A percentile compares a stretch with the other conserved stretches of the same genome.
These are phyloP conservation scores for Heteronetta atricapilla DNA, from an alignment of 2,113 vertebrate species.

Conservation along the genomic window DNA sequence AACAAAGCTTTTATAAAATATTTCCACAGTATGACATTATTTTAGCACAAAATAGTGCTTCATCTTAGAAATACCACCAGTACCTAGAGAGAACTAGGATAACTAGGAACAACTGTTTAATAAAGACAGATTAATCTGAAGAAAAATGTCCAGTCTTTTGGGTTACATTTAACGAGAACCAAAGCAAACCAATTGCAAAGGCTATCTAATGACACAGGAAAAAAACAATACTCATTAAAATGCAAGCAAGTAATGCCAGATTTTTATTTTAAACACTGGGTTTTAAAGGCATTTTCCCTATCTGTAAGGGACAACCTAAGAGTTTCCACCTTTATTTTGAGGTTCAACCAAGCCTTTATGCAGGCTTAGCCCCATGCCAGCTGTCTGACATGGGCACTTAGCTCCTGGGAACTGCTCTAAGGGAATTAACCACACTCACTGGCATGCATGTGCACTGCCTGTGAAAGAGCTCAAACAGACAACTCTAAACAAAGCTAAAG, in stretches of 20 bases:
- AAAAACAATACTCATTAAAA: not conserved
- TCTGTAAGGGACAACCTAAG: accelerated
- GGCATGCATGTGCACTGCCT: not conserved
- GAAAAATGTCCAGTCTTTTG: not conserved
- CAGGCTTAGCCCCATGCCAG: not conserved
- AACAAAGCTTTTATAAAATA: not conserved
- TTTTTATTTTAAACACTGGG: not conserved
- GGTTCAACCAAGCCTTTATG: not conserved
- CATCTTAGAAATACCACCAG: not conserved
- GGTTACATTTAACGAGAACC: not conserved
- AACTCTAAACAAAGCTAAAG: not conserved
- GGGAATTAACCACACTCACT: not conserved
- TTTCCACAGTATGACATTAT: not conserved
- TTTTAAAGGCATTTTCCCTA: not conserved
- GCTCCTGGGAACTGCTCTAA: not conserved
- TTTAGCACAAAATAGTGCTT: not conserved
- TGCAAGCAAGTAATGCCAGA: not conserved
- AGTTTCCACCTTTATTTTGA: not conserved
- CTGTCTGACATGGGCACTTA: not conserved
- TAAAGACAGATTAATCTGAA: not conserved
- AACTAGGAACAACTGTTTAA: not conserved
- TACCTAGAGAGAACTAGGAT: not conserved
- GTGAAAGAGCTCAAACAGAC: not conserved
- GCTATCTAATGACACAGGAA: not conserved
- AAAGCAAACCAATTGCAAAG: not conserved